A percentile compares a stretch with the other conserved stretches of the same genome.
These are phyloP conservation scores for Bedellia somnulentella DNA, from an alignment of 2,888 invertebrate genomes.

Conservation along the genomic window DNA sequence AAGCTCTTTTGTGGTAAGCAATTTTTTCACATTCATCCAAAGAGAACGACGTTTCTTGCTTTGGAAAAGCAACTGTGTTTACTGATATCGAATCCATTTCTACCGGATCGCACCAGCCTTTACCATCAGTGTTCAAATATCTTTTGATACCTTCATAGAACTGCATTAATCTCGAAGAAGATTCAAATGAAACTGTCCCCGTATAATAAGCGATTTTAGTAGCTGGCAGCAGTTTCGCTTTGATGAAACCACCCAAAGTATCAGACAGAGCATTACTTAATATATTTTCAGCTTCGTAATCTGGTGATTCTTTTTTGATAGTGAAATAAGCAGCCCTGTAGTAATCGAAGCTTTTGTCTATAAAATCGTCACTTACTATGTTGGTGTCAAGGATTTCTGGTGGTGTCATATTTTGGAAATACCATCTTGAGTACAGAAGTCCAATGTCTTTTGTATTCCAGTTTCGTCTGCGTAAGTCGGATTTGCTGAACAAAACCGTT, in stretches of 20 bases:
- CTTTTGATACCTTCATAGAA: conserved; percentile 60
- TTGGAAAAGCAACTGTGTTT: conserved; percentile 10
- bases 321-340: conserved; percentile 21
- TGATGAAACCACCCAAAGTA: conserved; percentile 62
- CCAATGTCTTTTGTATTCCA: conserved; percentile 25
- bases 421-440: conserved; percentile 24
- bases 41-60: too few relatives aligned
- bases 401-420: conserved; percentile 31
- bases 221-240: conserved; percentile 60
- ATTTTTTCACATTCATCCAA: conserved; percentile 27
- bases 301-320: conserved; percentile 21
- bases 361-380: conserved; percentile 21
- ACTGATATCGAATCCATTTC: background rate
- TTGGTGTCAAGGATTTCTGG: conserved; percentile 17
- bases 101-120: conserved; percentile 53
- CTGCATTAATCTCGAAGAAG: conserved; percentile 53
- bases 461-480: conserved; percentile 17
- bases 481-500: conserved; percentile 26
- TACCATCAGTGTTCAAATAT: conserved; percentile 61
- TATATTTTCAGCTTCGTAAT: conserved; percentile 16
- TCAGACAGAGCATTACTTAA: conserved; percentile 45
- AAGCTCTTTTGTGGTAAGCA: conserved; percentile 27
- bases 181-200: conserved; percentile 57
- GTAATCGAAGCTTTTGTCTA: conserved; percentile 22
- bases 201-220: conserved; percentile 65